Percentiles rank a stretch among this genome's conserved stretches.
These are phyloP conservation scores for Arctia plantaginis DNA, from an alignment of 2,888 invertebrate species.

Conservation along the genomic window DNA sequence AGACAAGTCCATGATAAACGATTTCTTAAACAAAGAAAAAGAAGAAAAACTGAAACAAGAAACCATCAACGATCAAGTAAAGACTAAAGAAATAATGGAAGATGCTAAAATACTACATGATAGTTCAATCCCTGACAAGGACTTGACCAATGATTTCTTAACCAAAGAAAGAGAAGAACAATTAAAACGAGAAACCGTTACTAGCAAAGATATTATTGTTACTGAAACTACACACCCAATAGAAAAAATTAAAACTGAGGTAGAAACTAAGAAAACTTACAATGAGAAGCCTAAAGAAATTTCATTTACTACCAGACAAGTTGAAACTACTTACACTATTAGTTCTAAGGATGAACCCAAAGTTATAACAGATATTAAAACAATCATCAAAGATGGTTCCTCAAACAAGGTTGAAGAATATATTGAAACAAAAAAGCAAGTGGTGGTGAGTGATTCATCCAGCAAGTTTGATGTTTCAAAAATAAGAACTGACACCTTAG, in stretches of 20 bases:
- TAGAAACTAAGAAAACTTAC: slow-evolving; percentile 35
- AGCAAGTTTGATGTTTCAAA: slow-evolving; percentile 78
- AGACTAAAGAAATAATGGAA: background rate
- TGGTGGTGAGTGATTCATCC: slow-evolving; percentile 45
- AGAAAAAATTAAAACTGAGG: slow-evolving; percentile 46
- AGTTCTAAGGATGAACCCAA: slow-evolving; percentile 56
- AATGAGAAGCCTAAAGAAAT: slow-evolving; percentile 47
- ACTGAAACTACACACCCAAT: slow-evolving; percentile 33
- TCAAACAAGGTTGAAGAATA: slow-evolving; percentile 50
- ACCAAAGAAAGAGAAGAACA: slow-evolving; percentile 75
- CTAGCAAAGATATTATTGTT: slow-evolving; percentile 24
- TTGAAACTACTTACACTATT: slow-evolving; percentile 59
- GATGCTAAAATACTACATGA: slow-evolving; percentile 31
- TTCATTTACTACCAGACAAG: slow-evolving; percentile 60
- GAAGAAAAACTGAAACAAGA: slow-evolving; percentile 1
- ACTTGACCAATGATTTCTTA: slow-evolving; percentile 49
- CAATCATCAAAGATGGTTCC: slow-evolving; percentile 54
- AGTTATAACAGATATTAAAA: slow-evolving; percentile 50
- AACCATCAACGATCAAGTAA: background rate
- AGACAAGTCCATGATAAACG: background rate
- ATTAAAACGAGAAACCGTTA: slow-evolving; percentile 66
- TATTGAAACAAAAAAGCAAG: slow-evolving; percentile 50
- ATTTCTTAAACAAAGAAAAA: slow-evolving; percentile 2
- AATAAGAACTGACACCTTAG: slow-evolving; percentile 78
- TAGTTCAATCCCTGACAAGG: slow-evolving; percentile 64